Evolutionary conservation across 2,888 invertebrate genomes (phyloP).

Genomic region (Thereva unica): DNA sequence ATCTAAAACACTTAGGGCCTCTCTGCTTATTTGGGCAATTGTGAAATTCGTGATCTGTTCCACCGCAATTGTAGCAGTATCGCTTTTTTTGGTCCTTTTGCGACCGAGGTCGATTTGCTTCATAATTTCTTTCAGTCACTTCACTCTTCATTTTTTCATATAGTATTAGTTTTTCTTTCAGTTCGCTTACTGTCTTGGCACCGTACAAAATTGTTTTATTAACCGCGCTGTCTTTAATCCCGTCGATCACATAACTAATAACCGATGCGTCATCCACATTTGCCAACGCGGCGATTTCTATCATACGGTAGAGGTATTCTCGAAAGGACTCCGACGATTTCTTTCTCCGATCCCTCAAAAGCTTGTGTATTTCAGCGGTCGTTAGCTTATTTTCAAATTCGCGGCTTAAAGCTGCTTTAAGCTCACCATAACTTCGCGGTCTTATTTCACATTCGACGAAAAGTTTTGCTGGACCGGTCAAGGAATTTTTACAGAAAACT

Average conservation of each 20-base stretch:
- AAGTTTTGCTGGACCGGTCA: background rate
- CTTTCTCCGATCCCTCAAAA: background rate
- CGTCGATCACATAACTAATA: background rate
- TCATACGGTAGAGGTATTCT: background rate
- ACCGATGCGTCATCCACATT: background rate
- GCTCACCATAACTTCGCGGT: background rate
- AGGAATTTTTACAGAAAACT: background rate
- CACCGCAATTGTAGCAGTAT: background rate
- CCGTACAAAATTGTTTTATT: background rate
- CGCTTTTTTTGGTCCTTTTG: no score
- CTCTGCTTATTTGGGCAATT: background rate
- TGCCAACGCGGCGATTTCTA: background rate
- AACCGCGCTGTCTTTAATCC: background rate
- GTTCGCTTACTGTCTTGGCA: background rate
- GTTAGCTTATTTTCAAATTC: background rate
- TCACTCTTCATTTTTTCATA: background rate
- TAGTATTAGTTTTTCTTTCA: background rate
- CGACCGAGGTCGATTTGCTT: no score
- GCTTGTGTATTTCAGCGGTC: background rate
- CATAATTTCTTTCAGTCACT: background rate
- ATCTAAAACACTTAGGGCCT: background rate
- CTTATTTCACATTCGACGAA: slow-evolving; percentile 1
- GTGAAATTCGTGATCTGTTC: background rate
- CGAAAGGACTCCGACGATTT: background rate
- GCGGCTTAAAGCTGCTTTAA: background rate